These are phyloP conservation scores for Merluccius polli DNA, from an alignment of 2,797 vertebrate genomes.

Conservation along the genomic window DNA sequence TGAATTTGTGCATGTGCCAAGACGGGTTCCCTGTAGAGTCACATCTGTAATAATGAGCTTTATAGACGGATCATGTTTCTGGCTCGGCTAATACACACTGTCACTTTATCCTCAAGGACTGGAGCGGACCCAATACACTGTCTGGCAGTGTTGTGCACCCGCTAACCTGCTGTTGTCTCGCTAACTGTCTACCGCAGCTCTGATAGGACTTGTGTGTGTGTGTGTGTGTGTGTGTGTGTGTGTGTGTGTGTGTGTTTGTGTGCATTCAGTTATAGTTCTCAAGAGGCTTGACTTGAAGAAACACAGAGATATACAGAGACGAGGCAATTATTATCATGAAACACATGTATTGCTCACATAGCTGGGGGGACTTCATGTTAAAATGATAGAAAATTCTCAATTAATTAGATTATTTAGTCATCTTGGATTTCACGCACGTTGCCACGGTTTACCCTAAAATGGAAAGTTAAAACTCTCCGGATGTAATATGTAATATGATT, in stretches of 20 bases:
- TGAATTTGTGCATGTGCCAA: conserved; percentile 33
- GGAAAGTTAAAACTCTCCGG: not conserved
- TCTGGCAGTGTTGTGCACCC: conserved; percentile 41
- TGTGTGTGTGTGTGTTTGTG: not conserved
- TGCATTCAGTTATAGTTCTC: not conserved
- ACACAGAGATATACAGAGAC: not conserved
- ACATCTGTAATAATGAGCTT: conserved; percentile 58
- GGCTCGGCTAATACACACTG: conserved; percentile 54
- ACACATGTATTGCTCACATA: not conserved
- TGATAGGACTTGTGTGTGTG: too few relatives aligned
- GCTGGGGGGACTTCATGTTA: too few relatives aligned
- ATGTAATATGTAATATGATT: conserved; percentile 55
- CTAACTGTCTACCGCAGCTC: too few relatives aligned
- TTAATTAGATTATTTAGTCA: not conserved
- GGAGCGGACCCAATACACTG: conserved; percentile 55
- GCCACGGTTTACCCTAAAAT: too few relatives aligned
- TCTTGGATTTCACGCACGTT: not conserved
- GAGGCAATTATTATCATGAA: not conserved
- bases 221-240: too few relatives aligned
- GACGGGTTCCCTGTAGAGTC: conserved; percentile 44
- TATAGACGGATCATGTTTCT: conserved; percentile 51
- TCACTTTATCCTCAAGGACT: conserved; percentile 58
- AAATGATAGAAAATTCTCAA: not conserved
- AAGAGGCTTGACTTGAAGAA: not conserved
- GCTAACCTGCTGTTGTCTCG: too few relatives aligned